phyloP scores from a whole-genome alignment of 2,113 vertebrate genomes.

The Scomber japonicus region DNA sequence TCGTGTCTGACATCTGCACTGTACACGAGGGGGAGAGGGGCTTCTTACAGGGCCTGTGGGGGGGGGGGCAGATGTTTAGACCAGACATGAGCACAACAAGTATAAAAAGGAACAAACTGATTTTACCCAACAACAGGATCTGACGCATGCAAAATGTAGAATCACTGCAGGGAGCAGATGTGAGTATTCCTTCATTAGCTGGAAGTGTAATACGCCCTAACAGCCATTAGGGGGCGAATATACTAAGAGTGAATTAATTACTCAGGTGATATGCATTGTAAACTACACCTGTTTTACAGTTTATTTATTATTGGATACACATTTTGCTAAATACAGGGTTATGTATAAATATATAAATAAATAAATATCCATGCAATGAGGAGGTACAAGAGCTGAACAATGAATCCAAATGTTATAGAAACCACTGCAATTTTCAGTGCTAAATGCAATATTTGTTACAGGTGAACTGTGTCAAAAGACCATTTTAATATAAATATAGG shows the following conservation, averaged over 20 bases:
- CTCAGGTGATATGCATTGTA: no score
- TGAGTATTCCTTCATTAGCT: constrained; percentile 10
- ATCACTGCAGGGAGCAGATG: neutral
- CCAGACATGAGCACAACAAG: neutral
- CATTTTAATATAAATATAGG: no score
- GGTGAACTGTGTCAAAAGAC: no score
- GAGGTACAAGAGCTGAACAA: no score
- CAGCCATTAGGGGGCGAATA: constrained; percentile 3
- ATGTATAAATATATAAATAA: no score
- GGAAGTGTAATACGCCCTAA: neutral
- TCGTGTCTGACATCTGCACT: constrained; percentile 92
- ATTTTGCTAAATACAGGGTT: no score
- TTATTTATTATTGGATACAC: no score
- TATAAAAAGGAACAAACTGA: neutral
- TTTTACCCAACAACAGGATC: neutral
- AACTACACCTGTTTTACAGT: no score
- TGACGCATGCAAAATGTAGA: neutral
- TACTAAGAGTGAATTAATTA: neutral
- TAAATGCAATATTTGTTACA: no score
- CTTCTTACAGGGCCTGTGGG: constrained; percentile 93
- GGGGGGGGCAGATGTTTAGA: neutral
- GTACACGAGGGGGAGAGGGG: constrained; percentile 92
- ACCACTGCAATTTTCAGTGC: no score
- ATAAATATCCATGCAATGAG: no score
- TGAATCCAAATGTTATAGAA: no score